These are phyloP conservation scores for Galleria mellonella DNA, from an alignment of 1,140 invertebrate genomes.

Conservation along the genomic window DNA sequence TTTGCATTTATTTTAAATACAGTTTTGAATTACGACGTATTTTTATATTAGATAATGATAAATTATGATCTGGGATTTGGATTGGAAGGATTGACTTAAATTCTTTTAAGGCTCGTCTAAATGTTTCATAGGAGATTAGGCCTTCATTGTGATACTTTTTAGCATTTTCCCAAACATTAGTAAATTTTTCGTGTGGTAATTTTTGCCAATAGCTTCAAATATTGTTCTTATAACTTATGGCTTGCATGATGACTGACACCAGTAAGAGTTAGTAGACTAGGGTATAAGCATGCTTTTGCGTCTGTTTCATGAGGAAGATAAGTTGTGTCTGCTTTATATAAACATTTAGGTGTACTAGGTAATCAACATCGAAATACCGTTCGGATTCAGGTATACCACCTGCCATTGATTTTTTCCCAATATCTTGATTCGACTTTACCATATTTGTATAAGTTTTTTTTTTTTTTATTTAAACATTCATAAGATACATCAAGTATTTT, in stretches of 20 bases:
- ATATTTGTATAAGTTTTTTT: slow-evolving; percentile 27
- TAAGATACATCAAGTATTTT: slow-evolving; percentile 14
- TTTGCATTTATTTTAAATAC: too few relatives aligned
- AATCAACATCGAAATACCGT: slow-evolving; percentile 26
- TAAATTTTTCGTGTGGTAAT: slow-evolving; percentile 20
- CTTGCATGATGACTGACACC: slow-evolving; percentile 18
- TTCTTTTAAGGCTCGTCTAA: slow-evolving; percentile 10
- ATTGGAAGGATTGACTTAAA: too few relatives aligned
- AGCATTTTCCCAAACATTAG: slow-evolving; percentile 19
- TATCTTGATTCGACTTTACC: slow-evolving; percentile 13
- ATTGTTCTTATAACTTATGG: slow-evolving; percentile 15
- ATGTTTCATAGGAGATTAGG: slow-evolving; percentile 25
- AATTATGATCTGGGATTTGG: too few relatives aligned
- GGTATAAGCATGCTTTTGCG: slow-evolving; percentile 14
- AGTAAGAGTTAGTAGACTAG: slow-evolving; percentile 12
- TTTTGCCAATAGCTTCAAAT: slow-evolving; percentile 19
- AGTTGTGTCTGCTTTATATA: slow-evolving; percentile 15
- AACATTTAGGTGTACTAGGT: slow-evolving; percentile 14
- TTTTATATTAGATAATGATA: too few relatives aligned
- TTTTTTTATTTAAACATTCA: slow-evolving; percentile 16
- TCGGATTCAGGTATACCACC: slow-evolving; percentile 24
- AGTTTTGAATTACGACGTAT: too few relatives aligned
- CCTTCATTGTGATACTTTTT: slow-evolving; percentile 18
- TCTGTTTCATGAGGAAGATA: slow-evolving; percentile 20
- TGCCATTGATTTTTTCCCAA: slow-evolving; percentile 9